Percentiles rank a stretch among this genome's conserved stretches.
Evolutionary conservation across 2,797 vertebrate species (phyloP).

Genomic region (Menidia menidia): DNA sequence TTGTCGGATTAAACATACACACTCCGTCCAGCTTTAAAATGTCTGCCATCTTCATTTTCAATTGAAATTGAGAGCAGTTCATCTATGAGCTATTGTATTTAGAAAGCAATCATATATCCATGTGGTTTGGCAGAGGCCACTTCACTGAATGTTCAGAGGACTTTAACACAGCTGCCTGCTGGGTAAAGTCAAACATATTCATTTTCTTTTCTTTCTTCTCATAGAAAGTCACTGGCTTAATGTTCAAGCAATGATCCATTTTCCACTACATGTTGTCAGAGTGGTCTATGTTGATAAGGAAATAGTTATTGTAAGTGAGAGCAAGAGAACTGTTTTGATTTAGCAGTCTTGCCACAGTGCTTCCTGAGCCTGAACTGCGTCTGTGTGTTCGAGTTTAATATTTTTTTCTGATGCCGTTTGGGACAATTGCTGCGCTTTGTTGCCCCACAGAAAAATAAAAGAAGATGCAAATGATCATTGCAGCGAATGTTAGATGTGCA

Average conservation of each 20-base stretch:
- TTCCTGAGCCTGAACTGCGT: not conserved
- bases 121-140: not conserved
- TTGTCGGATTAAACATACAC: constrained; percentile 39
- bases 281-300: not conserved
- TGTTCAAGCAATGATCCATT: not conserved
- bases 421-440: constrained; percentile 1
- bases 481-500: not conserved
- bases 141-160: not conserved
- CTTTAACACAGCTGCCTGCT: too few relatives aligned
- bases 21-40: constrained; percentile 15
- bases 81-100: not conserved
- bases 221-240: not conserved
- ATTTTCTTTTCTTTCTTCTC: not conserved
- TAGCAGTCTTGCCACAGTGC: not conserved
- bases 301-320: not conserved
- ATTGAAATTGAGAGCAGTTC: constrained; percentile 1
- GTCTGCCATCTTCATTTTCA: not conserved
- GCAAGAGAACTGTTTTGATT: not conserved
- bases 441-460: not conserved
- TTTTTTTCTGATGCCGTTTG: not conserved
- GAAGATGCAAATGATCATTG: not conserved
- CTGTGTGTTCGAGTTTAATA: not conserved
- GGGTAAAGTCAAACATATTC: not conserved
- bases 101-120: not conserved
- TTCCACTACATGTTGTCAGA: not conserved